Conservation (phyloP, 1,140 invertebrate species). For the Dinoponera quadriceps region DNA sequence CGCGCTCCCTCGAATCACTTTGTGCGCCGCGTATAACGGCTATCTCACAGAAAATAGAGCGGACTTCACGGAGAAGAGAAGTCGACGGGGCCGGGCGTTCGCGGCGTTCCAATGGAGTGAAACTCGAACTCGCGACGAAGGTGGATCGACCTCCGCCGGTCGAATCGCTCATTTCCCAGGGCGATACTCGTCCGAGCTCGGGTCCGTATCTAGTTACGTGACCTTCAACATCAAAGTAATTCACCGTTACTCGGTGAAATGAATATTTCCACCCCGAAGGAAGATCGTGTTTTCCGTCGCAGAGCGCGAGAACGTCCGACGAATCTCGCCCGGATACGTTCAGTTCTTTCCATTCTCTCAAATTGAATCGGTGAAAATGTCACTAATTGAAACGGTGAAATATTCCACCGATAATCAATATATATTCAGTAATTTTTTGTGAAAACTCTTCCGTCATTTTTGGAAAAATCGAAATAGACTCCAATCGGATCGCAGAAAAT, state of each 20-base stretch:
- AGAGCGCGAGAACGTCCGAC: neutral
- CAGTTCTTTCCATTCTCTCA: too few species aligned
- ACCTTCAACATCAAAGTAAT: constrained; percentile 57
- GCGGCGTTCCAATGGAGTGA: constrained; percentile 62
- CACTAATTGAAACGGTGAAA: too few species aligned
- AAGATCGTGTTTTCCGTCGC: neutral
- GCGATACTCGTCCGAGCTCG: constrained; percentile 50
- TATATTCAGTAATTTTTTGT: too few species aligned
- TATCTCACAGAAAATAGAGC: constrained; percentile 59
- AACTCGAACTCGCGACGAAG: constrained; percentile 67
- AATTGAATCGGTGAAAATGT: too few species aligned
- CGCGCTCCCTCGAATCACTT: constrained; percentile 62
- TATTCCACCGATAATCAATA: too few species aligned
- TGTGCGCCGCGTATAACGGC: constrained; percentile 55
- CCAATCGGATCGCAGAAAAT: too few species aligned
- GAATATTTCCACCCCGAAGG: constrained; percentile 51
- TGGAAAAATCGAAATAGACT: too few species aligned
- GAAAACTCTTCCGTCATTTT: too few species aligned
- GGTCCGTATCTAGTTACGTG: constrained; percentile 69
- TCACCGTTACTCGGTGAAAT: constrained; percentile 60
- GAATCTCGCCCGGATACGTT: too few species aligned
- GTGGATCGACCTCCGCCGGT: constrained; percentile 54
- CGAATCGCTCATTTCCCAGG: constrained; percentile 69
- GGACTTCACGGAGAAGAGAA: constrained; percentile 63
- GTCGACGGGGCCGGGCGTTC: constrained; percentile 53